phyloP scores from a whole-genome alignment of 2,797 vertebrate species.

The Pelobates cultripes region DNA sequence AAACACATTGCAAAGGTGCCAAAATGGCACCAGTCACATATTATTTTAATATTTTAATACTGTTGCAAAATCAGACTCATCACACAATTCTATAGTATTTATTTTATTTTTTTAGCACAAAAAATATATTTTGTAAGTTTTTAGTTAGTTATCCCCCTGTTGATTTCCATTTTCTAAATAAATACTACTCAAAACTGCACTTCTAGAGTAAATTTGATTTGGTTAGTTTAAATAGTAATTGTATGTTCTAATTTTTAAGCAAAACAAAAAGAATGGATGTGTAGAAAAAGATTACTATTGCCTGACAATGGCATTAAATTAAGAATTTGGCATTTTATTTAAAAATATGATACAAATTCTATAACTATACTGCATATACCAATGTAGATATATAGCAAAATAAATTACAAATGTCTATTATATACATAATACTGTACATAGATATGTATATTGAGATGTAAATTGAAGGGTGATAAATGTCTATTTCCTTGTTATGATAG shows the following conservation, averaged over 20 bases:
- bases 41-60: too few species aligned
- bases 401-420: constrained; percentile 92
- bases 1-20: too few species aligned
- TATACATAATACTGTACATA: constrained; percentile 96
- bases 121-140: too few species aligned
- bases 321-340: constrained; percentile 56
- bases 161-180: constrained; percentile 69
- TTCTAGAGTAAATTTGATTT: constrained; percentile 61
- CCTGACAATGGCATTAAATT: constrained; percentile 55
- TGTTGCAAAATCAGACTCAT: too few species aligned
- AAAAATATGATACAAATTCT: constrained; percentile 62
- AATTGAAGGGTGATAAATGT: constrained; percentile 58
- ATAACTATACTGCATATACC: constrained; percentile 64
- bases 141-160: constrained; percentile 32
- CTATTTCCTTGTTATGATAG: background rate
- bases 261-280: background rate
- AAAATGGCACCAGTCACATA: too few species aligned
- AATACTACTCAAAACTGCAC: constrained; percentile 67
- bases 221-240: constrained; percentile 39
- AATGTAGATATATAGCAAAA: constrained; percentile 77
- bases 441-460: constrained; percentile 80
- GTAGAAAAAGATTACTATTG: constrained; percentile 45
- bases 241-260: constrained; percentile 58
- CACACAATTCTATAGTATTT: too few species aligned
- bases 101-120: too few species aligned